These are phyloP conservation scores for Pandemis heparana DNA, from an alignment of 2,888 invertebrate species.

Conservation along the genomic window DNA sequence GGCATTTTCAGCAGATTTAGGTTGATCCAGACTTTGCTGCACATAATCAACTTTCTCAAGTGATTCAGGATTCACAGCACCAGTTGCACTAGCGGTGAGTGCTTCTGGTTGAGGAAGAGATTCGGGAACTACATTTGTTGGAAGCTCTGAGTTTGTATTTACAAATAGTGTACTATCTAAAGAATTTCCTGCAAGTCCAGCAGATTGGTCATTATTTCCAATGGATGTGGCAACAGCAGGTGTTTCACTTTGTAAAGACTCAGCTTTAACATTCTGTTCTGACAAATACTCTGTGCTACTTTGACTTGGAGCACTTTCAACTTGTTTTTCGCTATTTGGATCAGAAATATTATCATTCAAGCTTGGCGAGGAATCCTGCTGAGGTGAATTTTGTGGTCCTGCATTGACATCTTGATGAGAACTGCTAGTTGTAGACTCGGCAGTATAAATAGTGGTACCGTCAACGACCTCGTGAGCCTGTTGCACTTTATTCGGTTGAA, in stretches of 20 bases:
- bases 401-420: slow-evolving; percentile 50
- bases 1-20: slow-evolving; percentile 51
- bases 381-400: slow-evolving; percentile 44
- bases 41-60: slow-evolving; percentile 56
- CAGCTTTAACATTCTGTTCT: slow-evolving; percentile 26
- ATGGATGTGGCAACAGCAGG: not conserved
- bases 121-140: slow-evolving; percentile 17
- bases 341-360: slow-evolving; percentile 34
- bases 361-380: slow-evolving; percentile 44
- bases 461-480: slow-evolving; percentile 86
- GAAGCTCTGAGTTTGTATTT: slow-evolving; percentile 25
- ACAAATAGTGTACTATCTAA: slow-evolving; percentile 5
- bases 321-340: slow-evolving; percentile 3
- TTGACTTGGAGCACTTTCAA: slow-evolving; percentile 14
- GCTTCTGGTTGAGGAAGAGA: slow-evolving; percentile 47
- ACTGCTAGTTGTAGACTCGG: slow-evolving; percentile 55
- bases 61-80: slow-evolving; percentile 46
- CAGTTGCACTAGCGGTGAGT: slow-evolving; percentile 47
- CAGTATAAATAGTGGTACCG: slow-evolving; percentile 87
- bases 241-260: slow-evolving; percentile 4
- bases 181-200: not conserved
- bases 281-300: slow-evolving; percentile 15
- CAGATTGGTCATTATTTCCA: slow-evolving; percentile 3
- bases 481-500: slow-evolving; percentile 75
- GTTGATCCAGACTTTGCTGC: slow-evolving; percentile 51